A percentile compares a stretch with the other conserved stretches of the same genome.
These are phyloP conservation scores for Tortricodes alternella DNA, from an alignment of 2,888 invertebrate genomes.

Conservation along the genomic window DNA sequence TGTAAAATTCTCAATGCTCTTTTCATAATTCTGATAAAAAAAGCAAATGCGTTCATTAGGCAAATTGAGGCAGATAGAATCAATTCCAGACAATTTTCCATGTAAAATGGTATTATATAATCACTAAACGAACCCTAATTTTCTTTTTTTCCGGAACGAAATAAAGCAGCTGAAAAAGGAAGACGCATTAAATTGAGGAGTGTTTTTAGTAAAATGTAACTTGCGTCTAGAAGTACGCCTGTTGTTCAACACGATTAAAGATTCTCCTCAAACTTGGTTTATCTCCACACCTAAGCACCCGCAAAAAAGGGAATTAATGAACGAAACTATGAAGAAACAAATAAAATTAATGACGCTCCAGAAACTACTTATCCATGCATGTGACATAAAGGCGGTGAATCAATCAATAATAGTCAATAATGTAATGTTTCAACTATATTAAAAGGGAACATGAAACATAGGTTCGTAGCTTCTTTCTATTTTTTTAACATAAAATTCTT, in stretches of 20 bases:
- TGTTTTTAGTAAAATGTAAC: too few species aligned
- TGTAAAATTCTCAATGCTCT: too few species aligned
- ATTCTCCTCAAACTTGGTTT: too few species aligned
- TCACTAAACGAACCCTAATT: conserved; percentile 21
- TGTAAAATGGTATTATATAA: conserved; percentile 14
- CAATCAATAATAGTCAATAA: conserved; percentile 8
- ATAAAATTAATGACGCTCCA: conserved; percentile 34
- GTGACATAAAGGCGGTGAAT: conserved; percentile 21
- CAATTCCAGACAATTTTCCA: conserved; percentile 20
- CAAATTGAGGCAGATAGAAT: conserved; percentile 17
- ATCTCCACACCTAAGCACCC: conserved; percentile 1
- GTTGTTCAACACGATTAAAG: too few species aligned
- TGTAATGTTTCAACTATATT: conserved; percentile 16
- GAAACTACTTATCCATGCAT: conserved; percentile 24
- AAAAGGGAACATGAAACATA: neutral
- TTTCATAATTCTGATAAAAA: neutral
- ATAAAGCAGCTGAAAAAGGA: neutral
- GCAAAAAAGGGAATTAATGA: conserved; percentile 29
- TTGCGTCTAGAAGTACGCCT: too few species aligned
- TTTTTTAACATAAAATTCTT: too few species aligned
- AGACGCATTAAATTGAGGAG: neutral
- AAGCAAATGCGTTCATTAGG: conserved; percentile 13
- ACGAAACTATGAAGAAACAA: conserved; percentile 35
- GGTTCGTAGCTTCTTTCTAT: too few species aligned
- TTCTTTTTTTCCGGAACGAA: neutral